These are phyloP conservation scores for Leucosticte australis DNA, from an alignment of 2,113 vertebrate species.

Conservation along the genomic window DNA sequence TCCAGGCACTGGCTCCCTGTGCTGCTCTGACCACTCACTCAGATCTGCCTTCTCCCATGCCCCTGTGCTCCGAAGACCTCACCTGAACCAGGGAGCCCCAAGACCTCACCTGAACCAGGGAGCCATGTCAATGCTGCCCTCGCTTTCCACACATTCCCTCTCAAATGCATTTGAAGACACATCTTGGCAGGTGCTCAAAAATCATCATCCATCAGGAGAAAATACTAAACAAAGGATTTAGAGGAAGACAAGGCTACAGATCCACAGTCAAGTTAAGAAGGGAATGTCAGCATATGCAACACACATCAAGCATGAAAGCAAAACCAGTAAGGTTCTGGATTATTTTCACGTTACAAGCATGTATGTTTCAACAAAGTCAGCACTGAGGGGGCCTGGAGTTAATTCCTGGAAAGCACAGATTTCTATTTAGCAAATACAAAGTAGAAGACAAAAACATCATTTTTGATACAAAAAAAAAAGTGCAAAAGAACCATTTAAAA, in stretches of 20 bases:
- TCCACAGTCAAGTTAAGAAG: not conserved
- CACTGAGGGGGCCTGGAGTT: not conserved
- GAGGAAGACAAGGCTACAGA: not conserved
- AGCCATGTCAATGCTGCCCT: not conserved
- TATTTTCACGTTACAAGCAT: not conserved
- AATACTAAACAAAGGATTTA: not conserved
- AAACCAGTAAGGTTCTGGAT: not conserved
- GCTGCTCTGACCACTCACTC: not conserved
- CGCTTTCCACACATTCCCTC: not conserved
- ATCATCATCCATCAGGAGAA: not conserved
- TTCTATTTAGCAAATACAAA: not conserved
- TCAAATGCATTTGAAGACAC: not conserved
- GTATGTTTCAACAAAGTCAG: not conserved
- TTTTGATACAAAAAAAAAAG: not conserved
- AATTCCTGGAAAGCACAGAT: not conserved
- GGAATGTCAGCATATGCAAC: not conserved
- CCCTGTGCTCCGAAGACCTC: fast-evolving
- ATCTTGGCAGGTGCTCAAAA: not conserved
- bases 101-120: not conserved
- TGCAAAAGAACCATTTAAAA: not conserved
- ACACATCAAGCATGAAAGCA: not conserved
- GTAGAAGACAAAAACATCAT: not conserved
- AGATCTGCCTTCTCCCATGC: not conserved
- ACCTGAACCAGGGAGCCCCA: not conserved
- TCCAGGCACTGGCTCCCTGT: fast-evolving